Conservation (phyloP, 2,113 vertebrate genomes). For the Hymenochirus boettgeri region DNA sequence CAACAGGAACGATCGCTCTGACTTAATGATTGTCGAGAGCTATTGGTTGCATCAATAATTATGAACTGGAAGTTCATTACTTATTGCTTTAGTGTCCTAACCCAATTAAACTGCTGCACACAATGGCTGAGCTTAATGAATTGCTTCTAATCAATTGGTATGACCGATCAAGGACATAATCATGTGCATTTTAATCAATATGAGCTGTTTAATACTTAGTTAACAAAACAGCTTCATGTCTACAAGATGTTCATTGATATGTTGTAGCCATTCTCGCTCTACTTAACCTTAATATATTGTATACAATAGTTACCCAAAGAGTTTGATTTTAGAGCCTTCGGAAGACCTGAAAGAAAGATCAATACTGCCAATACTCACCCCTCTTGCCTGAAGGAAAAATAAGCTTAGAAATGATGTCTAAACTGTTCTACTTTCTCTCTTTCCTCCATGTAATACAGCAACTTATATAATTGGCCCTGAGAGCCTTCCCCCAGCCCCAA, state of each 20-base stretch:
- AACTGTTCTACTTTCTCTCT: too few relatives aligned
- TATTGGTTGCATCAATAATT: too few relatives aligned
- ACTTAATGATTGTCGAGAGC: too few relatives aligned
- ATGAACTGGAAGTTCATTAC: slow-evolving; percentile 56
- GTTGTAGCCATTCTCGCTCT: not conserved
- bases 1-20: too few relatives aligned
- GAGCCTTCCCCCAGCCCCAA: too few relatives aligned
- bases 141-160: slow-evolving; percentile 46
- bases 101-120: slow-evolving; percentile 60
- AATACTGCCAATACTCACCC: too few relatives aligned
- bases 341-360: too few relatives aligned
- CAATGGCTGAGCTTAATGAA: slow-evolving; percentile 52
- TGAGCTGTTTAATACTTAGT: slow-evolving; percentile 17
- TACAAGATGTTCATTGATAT: slow-evolving; percentile 1
- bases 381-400: too few relatives aligned
- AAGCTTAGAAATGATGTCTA: too few relatives aligned
- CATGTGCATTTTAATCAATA: slow-evolving; percentile 19
- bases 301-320: not conserved
- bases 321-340: too few relatives aligned
- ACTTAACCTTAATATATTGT: not conserved
- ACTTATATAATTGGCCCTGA: too few relatives aligned
- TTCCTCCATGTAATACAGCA: too few relatives aligned
- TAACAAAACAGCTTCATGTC: slow-evolving; percentile 2
- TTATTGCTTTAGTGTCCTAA: slow-evolving; percentile 64
- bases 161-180: slow-evolving; percentile 13